Evolutionary conservation across 2,113 vertebrate species (phyloP), one percentile per base, ranked within the genome.

Genomic region (Crotalus tigris): DNA sequence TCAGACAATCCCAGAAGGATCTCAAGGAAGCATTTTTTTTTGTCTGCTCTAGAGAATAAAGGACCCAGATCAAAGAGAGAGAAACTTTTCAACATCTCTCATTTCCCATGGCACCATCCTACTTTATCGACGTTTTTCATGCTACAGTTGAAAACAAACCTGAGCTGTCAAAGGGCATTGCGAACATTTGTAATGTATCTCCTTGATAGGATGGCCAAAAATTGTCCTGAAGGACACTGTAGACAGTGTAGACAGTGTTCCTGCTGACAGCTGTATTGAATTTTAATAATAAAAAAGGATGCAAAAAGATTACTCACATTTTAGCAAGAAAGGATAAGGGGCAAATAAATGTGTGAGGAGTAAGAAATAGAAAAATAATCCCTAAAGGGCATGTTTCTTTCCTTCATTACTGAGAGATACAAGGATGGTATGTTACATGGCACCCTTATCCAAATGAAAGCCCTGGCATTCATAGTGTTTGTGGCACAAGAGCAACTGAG

Each of bases 1-100:
- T 94, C 94, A 91, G 94, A 88, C 95, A 94, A 96, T 94, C 95
- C 87, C 75, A 51, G 24, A 23, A 1, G 44, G 94, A 92, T 88
- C 26, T 86, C 9, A 90, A 61, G 4, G 49, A 91, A 21, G 29
- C n/a, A 33, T 53, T 8, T 69, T 44, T 39, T 44, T 46, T n/a
- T 85, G 54, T 91, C n/a, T 2, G n/a, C 90, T 93, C 89, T 95
- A 8, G 87, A 94, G 95, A 95, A 95, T 94, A 93, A 64, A 2
- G 26, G 33, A 15, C 89, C 54, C 87, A 19, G 23, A 7, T 54
- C 87, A 94, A 96, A 94, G 94, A 94, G 19, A 39, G 90, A 46
- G 8, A 51, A 19, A 55, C 58, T 69, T 94, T 91, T 93, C 91
- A 92, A 95, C 87, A 94, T 49, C 4, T 9, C 51, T 89, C 5